Evolutionary conservation across 2,797 vertebrate genomes (phyloP).

Genomic region (Columba guinea): DNA sequence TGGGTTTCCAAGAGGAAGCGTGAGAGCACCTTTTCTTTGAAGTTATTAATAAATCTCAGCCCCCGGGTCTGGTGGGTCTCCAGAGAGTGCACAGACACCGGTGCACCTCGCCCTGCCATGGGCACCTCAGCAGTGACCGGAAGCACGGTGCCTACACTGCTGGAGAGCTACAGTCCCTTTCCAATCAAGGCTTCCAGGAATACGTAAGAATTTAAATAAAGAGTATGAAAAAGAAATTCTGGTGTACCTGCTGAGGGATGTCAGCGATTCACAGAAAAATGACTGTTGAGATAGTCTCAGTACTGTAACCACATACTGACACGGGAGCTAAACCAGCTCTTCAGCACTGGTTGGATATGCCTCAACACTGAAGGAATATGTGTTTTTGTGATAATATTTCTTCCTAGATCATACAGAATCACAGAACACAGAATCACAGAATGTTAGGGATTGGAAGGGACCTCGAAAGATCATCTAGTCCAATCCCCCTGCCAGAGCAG

Average conservation of each 20-base stretch:
- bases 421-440: no score
- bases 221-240: fast-evolving
- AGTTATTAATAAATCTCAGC: no score
- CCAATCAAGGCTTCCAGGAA: neutral
- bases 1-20: neutral
- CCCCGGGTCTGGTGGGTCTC: neutral
- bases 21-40: no score
- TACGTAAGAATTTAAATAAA: fast-evolving
- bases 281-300: fast-evolving
- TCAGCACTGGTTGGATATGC: fast-evolving
- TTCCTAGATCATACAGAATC: neutral
- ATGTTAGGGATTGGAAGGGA: no score
- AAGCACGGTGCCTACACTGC: fast-evolving
- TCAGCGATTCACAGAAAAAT: neutral
- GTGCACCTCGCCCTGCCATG: neutral
- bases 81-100: no score
- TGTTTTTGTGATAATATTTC: fast-evolving
- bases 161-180: neutral
- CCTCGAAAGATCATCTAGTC: no score
- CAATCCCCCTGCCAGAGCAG: no score
- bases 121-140: no score
- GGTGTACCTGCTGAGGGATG: neutral
- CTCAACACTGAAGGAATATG: fast-evolving
- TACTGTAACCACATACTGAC: fast-evolving
- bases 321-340: neutral